Evolutionary conservation across 2,888 invertebrate species (phyloP), one percentile per base, ranked within the genome.

Genomic region (Lagria hirta): DNA sequence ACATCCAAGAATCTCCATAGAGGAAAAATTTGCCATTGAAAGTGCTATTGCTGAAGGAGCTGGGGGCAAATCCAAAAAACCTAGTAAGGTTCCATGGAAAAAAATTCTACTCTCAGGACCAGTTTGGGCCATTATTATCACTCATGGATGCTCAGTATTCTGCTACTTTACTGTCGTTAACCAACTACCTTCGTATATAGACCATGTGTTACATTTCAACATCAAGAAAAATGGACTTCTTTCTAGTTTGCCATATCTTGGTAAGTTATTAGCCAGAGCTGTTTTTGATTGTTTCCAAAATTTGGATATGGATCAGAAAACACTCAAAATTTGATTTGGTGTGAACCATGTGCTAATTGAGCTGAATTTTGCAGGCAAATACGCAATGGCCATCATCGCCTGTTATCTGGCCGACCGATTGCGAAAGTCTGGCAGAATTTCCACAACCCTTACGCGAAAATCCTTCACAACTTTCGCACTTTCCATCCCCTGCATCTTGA

Each of bases 161-260:
- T 87, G 90, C 0, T 91, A 89, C 74, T 91, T 90, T 72, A 90
- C 88, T 6, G 85, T 92, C 17, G 83, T 91, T 54, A 88, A 90
- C 72, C 90, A 91, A 62, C 75, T 92, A 60, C 92, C 92, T 3
- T 88, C 86, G 1, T 92, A 87, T 69, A 86, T 90, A 82, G 84
- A 88, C 68, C 80, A 83, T 62, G 86, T 90, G 52, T 75, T 90
- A 33, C 75, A 82, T 49, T 88, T 82, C 61, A 78, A 85, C 61
- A 88, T 91, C 60, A 88, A 90, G 73, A 78, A 89, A 84, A 92
- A 92, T 65, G 90, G 91, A 1, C 73, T 89, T 1, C 75, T 88
- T 21, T 90, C 90, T 0, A 89, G 91, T 28, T 75, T 92, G 34
- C 92, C 92, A 0, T 92, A 91, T 73, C 74, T 92, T 52, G 89